Evolutionary conservation across 2,113 vertebrate genomes (phyloP), one percentile per base, ranked within the genome.

Genomic region (Oryzias melastigma): DNA sequence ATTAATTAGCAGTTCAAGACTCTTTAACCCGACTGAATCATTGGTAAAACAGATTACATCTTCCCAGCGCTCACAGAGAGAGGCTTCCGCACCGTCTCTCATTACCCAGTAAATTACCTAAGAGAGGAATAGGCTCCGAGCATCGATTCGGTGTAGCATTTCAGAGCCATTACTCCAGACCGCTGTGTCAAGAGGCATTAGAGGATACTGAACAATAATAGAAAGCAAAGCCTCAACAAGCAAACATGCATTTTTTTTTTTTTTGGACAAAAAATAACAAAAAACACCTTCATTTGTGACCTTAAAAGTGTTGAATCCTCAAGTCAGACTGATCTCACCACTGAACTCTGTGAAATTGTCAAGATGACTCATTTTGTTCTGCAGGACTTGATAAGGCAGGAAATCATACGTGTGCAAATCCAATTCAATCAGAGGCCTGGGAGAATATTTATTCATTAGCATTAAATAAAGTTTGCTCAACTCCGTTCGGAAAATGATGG

Each of bases 31-130:
- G 52, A 58, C 55, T 79, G 76, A 70, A 84, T 74, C 62, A 66
- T 16, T 73, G 41, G 54, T 58, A 75, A 82, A 82, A 70, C 71
- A 84, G 85, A 86, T 89, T 82, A 78, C 75, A 75, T 85, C 66
- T 81, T 58, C 56, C 58, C 41, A 62, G 65, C 4, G 50, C 12
- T 35, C 16, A 20, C 70, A 68, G 77, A 85, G 75, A 78, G 64
- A 44, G 65, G 69, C 75, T 66, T 81, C 71, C 42, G 78, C 68
- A 70, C 65, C 65, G 14, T 79, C 81, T 84, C 86, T 86, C 82
- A 89, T 92, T 91, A 90, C 80, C 69, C 62, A 78, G 76, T 83
- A 81, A 89, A 86, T 91, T 73, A 84, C 85, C 82, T 83, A 64
- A 70, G 84, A 86, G 74, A 84, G 81, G 80, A 72, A 82, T 85